Base-by-base conservation (phyloP, 2,888 invertebrate species). In the Papilio gigon region DNA sequence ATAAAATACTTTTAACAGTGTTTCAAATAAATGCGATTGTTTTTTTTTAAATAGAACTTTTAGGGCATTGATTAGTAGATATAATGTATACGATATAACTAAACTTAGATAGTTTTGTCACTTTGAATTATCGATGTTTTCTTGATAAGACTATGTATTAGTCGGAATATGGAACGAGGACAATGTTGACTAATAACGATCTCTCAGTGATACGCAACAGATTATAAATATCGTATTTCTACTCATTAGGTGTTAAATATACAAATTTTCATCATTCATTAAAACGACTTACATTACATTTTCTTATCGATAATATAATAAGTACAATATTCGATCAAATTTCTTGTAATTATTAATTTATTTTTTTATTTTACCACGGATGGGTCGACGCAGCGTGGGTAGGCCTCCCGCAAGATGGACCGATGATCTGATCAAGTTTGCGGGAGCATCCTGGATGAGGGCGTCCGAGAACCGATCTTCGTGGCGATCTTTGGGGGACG, bases 131-230 rank as follows among this genome's bases (percentile, higher is more conserved):
- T 42, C 17, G 42, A 12, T 42, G 8, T 42, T 6, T 4, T 33
- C 9, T 6, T 4, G 8, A 33, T n/a, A 3, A 30, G 4, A 8
- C 17, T 30, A 11, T 53, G 53, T 53, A 53, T n/a, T 30, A n/a
- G 3, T n/a, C 1, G 1, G 4, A 53, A 30, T 53, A 30, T 53
- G 4, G 30, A 30, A 25, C 53, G 4, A 30, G 53, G 53, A 3
- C 53, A 17, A 53, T 53, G 8, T 1, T 53, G 9, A 53, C 50
- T n/a, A 27, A 53, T 27, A 30, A 56, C 30, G n/a, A 17, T 56
- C 30, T 56, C n/a, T 56, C 9, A 17, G 30, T 30, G 53, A 56
- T 53, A 53, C n/a, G 53, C 27, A 27, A 53, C 27, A n/a, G 30
- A 53, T 30, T 30, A 53, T n/a, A n/a, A 53, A 53, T n/a, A 30